Evolutionary conservation across 2,888 invertebrate genomes (phyloP).

Genomic region (Euphydryas editha): DNA sequence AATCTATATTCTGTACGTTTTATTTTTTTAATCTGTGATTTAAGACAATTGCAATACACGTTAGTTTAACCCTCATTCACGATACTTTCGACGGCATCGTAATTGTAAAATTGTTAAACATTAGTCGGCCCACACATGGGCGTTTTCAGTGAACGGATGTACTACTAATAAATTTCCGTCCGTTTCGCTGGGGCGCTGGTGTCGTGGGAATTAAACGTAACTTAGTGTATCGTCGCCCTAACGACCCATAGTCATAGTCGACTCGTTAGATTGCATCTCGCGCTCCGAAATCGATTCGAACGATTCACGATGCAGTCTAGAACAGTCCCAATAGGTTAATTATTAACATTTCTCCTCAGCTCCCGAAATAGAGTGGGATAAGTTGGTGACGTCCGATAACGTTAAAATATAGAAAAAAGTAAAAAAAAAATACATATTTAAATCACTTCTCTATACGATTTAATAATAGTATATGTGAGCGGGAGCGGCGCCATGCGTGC

Average conservation of each 20-base stretch:
- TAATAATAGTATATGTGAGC: conserved; percentile 60
- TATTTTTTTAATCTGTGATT: conserved; percentile 31
- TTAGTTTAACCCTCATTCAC: conserved; percentile 22
- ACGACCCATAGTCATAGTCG: conserved; percentile 58
- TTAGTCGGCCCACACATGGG: conserved; percentile 14
- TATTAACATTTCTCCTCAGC: conserved; percentile 67
- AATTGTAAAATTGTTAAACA: conserved; percentile 18
- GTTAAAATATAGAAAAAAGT: conserved; percentile 71
- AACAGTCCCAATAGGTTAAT: conserved; percentile 58
- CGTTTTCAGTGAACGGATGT: background rate
- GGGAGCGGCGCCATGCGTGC: conserved; percentile 68
- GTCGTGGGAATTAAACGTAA: conserved; percentile 32
- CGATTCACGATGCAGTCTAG: conserved; percentile 51
- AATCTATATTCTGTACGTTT: conserved; percentile 34
- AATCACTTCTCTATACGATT: conserved; percentile 72
- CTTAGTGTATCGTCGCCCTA: conserved; percentile 53
- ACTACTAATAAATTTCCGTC: background rate
- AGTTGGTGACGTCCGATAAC: conserved; percentile 77
- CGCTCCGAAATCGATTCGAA: background rate
- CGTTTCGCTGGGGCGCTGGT: conserved; percentile 3
- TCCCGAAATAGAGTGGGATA: conserved; percentile 65
- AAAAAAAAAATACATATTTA: conserved; percentile 65
- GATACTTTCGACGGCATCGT: conserved; percentile 22
- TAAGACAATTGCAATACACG: conserved; percentile 30
- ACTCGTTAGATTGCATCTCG: conserved; percentile 43